Evolutionary conservation across 1,140 invertebrate species (phyloP), one percentile per base, ranked within the genome.

Genomic region (Atta texana): DNA sequence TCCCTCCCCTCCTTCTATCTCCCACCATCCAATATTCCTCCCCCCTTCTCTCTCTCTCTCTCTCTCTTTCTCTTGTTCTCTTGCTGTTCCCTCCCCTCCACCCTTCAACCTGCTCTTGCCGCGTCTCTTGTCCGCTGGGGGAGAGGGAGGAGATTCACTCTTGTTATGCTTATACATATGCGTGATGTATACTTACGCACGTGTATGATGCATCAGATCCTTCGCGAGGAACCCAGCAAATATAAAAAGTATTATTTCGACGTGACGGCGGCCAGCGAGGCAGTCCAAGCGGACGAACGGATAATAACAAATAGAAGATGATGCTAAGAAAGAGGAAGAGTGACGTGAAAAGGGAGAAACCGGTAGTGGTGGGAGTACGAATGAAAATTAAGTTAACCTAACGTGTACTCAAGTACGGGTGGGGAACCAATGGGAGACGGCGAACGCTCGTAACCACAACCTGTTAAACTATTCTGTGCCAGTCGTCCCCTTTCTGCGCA

Each of bases 361-460:
- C 34, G 16, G 28, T 21, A 28, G 51, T 72, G 76, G 89, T 84
- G 80, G 78, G 78, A 89, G 87, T 44, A 57, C 59, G 75, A 89
- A 90, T 91, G 87, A 88, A 91, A 91, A 91, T 91, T 89, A 91
- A 91, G 77, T 91, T 85, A 91, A 91, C 87, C 88, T 89, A 87
- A 89, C 80, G 39, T 87, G 64, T 39, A 85, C 82, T 91, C 80
- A 84, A 91, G 75, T 76, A 81, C 66, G 74, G 66, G 87, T 91
- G 88, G 90, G 90, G 89, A 91, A 55, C 89, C 90, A 91, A 91
- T 91, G 76, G 80, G 57, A 76, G 59, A 66, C 76, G 57, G 49
- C 76, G 28, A 39, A 51, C 66, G 74, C 55, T 53, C 44, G n/a
- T 84, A 55, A 86, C 89, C 90, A 88, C 88, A 85, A 28, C 61